phyloP scores from a whole-genome alignment of 2,888 invertebrate species.

The Melolontha melolontha region DNA sequence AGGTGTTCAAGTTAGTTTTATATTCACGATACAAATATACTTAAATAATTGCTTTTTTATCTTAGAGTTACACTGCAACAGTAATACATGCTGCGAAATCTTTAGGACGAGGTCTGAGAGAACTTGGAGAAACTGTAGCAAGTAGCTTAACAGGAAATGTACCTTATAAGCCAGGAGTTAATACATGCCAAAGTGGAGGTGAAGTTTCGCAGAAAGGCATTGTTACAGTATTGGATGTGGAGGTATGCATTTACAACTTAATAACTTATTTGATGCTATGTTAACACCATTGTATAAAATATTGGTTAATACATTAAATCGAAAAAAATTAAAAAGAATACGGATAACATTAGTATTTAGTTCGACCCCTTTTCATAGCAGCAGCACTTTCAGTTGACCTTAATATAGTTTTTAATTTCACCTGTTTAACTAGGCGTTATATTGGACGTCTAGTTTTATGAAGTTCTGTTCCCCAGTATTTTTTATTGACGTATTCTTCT shows the following conservation, averaged over 20 bases:
- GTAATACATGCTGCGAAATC: conserved; percentile 96
- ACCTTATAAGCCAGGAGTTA: conserved; percentile 61
- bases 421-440: too few relatives aligned
- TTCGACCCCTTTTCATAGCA: too few relatives aligned
- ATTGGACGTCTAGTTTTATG: too few relatives aligned
- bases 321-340: too few relatives aligned
- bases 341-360: too few relatives aligned
- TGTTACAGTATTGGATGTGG: conserved; percentile 88
- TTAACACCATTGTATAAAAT: too few relatives aligned
- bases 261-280: conserved; percentile 15
- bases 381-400: too few relatives aligned
- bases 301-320: too few relatives aligned
- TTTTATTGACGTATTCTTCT: too few relatives aligned
- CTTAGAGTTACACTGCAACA: conserved; percentile 91
- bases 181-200: conserved; percentile 49
- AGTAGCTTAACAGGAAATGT: conserved; percentile 84
- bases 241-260: conserved; percentile 65
- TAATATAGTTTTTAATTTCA: too few relatives aligned
- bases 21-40: neutral
- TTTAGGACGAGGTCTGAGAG: conserved; percentile 89
- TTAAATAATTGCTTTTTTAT: conserved; percentile 39
- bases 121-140: conserved; percentile 91
- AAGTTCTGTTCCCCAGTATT: too few relatives aligned
- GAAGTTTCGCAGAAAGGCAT: conserved; percentile 87
- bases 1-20: conserved; percentile 60